These are phyloP conservation scores for Parapsyche elsis DNA, from an alignment of 1,140 invertebrate species.

Conservation along the genomic window DNA sequence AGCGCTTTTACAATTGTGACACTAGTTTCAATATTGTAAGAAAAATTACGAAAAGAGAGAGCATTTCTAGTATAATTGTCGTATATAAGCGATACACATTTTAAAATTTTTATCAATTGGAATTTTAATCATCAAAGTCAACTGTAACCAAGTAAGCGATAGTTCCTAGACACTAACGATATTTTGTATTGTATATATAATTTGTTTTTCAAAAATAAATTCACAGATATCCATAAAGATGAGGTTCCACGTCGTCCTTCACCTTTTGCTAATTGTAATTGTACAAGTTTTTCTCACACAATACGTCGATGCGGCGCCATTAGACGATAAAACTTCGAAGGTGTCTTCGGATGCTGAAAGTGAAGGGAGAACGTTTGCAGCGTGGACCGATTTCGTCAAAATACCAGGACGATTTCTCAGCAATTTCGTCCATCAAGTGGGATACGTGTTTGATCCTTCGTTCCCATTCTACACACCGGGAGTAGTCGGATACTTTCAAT, in stretches of 20 bases:
- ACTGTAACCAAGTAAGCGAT: too few species aligned
- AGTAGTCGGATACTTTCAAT: conserved; percentile 2
- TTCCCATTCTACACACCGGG: conserved; percentile 3
- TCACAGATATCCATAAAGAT: conserved; percentile 28
- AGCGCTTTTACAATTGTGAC: too few species aligned
- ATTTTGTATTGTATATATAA: too few species aligned
- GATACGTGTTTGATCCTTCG: conserved; percentile 44
- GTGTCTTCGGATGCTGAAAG: background rate
- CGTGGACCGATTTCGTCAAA: conserved; percentile 16
- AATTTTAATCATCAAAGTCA: too few species aligned
- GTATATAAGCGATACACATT: too few species aligned
- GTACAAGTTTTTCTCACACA: conserved; percentile 16
- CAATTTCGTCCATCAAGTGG: conserved; percentile 38
- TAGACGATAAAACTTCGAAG: background rate
- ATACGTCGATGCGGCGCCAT: background rate
- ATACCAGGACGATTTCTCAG: conserved; percentile 37
- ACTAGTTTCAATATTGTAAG: too few species aligned
- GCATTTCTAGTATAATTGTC: too few species aligned
- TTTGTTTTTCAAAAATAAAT: background rate
- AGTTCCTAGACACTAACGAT: too few species aligned
- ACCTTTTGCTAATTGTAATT: conserved; percentile 37
- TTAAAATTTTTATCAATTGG: too few species aligned
- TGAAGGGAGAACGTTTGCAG: conserved; percentile 43
- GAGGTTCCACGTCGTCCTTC: conserved; percentile 35
- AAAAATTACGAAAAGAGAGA: too few species aligned